A percentile compares a stretch with the other conserved stretches of the same genome.
Evolutionary conservation across 2,113 vertebrate genomes (phyloP).

Genomic region (Edolisoma coerulescens): DNA sequence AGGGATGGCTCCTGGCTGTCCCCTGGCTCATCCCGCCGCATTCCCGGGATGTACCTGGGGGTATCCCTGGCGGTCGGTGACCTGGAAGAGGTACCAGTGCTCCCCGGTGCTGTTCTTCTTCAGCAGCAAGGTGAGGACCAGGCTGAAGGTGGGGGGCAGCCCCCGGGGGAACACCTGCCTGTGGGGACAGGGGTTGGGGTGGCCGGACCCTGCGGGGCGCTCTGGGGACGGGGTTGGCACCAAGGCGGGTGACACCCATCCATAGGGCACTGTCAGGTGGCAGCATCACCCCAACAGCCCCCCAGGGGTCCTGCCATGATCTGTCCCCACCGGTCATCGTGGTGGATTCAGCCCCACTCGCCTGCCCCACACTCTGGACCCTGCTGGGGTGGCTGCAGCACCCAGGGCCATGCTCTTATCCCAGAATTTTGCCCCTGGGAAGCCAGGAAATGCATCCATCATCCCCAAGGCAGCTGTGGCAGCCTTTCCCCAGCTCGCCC

Average conservation of each 20-base stretch:
- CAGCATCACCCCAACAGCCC: background rate
- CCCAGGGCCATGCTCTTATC: accelerated
- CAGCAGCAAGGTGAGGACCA: constrained; percentile 87
- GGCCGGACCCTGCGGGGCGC: accelerated
- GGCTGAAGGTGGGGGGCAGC: constrained; percentile 84
- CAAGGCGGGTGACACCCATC: accelerated
- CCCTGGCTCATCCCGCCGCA: accelerated
- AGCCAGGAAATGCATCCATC: background rate
- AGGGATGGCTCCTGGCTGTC: accelerated
- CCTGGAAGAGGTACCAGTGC: constrained; percentile 90
- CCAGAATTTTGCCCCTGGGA: background rate
- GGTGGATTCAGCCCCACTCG: background rate
- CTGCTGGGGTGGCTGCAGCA: accelerated
- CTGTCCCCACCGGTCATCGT: background rate
- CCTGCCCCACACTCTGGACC: accelerated
- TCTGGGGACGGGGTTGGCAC: background rate
- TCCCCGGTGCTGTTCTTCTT: constrained; percentile 86
- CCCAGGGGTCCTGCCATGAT: accelerated
- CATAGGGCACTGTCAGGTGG: background rate
- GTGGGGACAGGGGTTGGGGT: background rate
- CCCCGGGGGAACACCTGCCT: constrained; percentile 89
- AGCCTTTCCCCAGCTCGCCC: background rate
- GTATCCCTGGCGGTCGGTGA: constrained; percentile 85
- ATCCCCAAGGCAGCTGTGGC: accelerated
- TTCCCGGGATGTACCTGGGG: constrained; percentile 79